A percentile compares a stretch with the other conserved stretches of the same genome.
Evolutionary conservation across 2,797 vertebrate genomes (phyloP).

Genomic region (Pseudomugil gertrudae): DNA sequence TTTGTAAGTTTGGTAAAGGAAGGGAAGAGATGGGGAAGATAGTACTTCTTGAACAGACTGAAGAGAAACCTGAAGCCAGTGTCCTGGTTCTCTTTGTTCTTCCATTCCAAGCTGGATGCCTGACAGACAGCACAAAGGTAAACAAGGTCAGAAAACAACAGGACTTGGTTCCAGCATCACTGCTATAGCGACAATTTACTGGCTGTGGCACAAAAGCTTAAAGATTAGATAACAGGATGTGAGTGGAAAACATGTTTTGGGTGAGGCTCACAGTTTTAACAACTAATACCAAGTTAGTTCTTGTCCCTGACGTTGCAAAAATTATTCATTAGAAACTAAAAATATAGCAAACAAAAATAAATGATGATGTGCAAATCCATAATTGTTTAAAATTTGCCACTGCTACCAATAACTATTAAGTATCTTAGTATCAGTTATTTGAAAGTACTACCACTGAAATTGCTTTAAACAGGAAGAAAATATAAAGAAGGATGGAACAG

Average conservation of each 20-base stretch:
- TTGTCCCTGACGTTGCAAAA: background rate
- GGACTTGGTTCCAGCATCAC: slow-evolving; percentile 40
- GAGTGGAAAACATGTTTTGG: slow-evolving; percentile 3
- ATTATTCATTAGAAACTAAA: background rate
- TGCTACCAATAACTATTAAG: no score
- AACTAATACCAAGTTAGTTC: background rate
- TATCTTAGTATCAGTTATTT: no score
- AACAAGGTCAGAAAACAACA: slow-evolving; percentile 62
- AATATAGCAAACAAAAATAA: background rate
- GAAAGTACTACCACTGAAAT: background rate
- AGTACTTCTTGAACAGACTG: slow-evolving; percentile 97
- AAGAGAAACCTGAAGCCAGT: slow-evolving; percentile 98
- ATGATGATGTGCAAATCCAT: background rate
- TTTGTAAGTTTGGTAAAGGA: slow-evolving; percentile 97
- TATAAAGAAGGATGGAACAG: background rate
- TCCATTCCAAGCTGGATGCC: slow-evolving; percentile 98
- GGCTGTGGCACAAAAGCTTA: slow-evolving; percentile 46
- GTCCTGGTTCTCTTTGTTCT: slow-evolving; percentile 94
- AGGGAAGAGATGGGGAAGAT: slow-evolving; percentile 96
- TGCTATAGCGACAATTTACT: slow-evolving; percentile 32
- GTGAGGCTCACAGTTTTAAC: slow-evolving; percentile 9
- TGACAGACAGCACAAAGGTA: slow-evolving; percentile 70
- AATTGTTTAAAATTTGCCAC: background rate
- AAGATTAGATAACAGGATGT: slow-evolving; percentile 27
- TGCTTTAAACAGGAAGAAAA: background rate